These are phyloP conservation scores for Epinotia demarniana DNA, from an alignment of 2,888 invertebrate species.

Conservation along the genomic window DNA sequence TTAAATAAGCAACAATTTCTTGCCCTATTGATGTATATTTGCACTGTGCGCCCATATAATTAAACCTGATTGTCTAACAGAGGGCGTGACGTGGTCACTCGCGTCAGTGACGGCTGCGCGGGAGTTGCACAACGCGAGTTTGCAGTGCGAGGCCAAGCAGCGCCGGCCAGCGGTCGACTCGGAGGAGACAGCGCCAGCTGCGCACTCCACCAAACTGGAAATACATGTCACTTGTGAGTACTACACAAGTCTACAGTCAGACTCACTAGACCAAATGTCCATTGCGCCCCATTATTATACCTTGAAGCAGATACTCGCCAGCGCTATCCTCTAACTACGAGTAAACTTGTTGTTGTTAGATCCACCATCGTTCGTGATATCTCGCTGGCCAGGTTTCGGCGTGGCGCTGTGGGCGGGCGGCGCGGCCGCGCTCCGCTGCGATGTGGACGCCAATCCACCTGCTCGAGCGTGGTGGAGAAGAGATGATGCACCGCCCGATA, in stretches of 20 bases:
- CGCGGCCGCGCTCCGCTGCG: slow-evolving; percentile 94
- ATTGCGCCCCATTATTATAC: too few species aligned
- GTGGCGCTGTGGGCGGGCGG: slow-evolving; percentile 95
- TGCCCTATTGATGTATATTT: too few species aligned
- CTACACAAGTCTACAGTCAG: background rate
- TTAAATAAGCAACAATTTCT: too few species aligned
- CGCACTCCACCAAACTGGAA: slow-evolving; percentile 70
- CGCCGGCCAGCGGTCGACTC: slow-evolving; percentile 80
- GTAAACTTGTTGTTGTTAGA: slow-evolving; percentile 80
- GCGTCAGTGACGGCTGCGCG: slow-evolving; percentile 90
- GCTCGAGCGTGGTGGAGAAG: slow-evolving; percentile 93
- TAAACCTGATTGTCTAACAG: slow-evolving; percentile 51
- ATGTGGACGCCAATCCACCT: slow-evolving; percentile 96
- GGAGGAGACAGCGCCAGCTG: slow-evolving; percentile 82
- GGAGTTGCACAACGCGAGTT: slow-evolving; percentile 94
- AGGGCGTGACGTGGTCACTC: slow-evolving; percentile 79
- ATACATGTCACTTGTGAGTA: slow-evolving; percentile 80
- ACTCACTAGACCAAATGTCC: too few species aligned
- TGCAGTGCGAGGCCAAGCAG: slow-evolving; percentile 92
- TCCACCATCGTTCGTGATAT: slow-evolving; percentile 96
- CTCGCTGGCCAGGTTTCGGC: slow-evolving; percentile 96
- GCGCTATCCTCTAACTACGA: too few species aligned
- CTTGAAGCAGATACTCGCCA: too few species aligned
- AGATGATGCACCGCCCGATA: slow-evolving; percentile 83
- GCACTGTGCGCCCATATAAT: background rate